Base-by-base conservation (phyloP, 92 coral and sea anemone species). In the Pocillopora grandis region DNA sequence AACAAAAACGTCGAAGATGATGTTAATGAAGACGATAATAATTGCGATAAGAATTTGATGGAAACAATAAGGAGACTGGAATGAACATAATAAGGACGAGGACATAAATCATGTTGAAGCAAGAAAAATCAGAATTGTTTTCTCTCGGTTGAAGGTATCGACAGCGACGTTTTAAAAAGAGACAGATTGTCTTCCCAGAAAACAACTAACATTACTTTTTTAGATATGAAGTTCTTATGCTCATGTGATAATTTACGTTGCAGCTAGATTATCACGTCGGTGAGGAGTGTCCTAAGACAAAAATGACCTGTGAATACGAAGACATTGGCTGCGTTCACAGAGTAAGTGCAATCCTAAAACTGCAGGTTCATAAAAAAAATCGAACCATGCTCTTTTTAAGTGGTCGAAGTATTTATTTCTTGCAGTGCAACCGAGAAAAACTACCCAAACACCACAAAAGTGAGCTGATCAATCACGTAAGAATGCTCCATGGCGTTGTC, bases 401-500 rank as follows among this genome's bases (percentile, higher is more conserved):
- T 42, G 52, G 52, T 42, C 8, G 52, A 42, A 42, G 52, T 42
- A 42, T 42, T 42, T 42, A 7, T 42, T 42, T 42, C 52, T 27
- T 15, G 20, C 77, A 89, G 92, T 69, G 87, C 63, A 86, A 67
- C 70, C 92, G 92, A 66, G 92, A 89, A 76, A 89, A 86, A 56
- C 73, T 85, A 77, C 66, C 89, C 19, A 86, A 86, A 69, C 92
- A 89, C 80, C 72, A 70, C 77, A 86, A 61, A 63, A 75, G 63
- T 1, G 90, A 89, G 68, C 35, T 89, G 10, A 81, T 71, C 14
- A 71, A 33, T 72, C 92, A 89, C 85, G 87, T 89, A 2, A 78
- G 76, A 18, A 11, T 86, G 69, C 27, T 89, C 6, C 82, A 80
- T 81, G 72, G 71, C 60, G 68, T 88, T 23, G 90, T 89, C 48